A percentile compares a stretch with the other conserved stretches of the same genome.
Conservation (phyloP, 92 coral and sea anemone species). For the Porites divaricata region DNA sequence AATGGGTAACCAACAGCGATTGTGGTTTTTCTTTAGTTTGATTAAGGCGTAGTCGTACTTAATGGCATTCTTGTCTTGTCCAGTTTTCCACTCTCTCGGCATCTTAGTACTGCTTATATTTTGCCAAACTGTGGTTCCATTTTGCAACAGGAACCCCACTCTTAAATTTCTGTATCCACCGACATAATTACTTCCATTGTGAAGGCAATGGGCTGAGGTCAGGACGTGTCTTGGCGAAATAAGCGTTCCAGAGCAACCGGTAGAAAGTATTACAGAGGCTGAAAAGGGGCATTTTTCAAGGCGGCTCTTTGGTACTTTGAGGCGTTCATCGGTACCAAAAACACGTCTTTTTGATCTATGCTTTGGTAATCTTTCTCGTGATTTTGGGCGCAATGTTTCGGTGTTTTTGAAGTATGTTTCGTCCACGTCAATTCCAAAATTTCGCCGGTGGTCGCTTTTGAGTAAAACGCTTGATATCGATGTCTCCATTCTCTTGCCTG, state of each 20-base stretch:
- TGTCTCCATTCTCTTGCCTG: background rate
- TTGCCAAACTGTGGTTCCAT: constrained; percentile 69
- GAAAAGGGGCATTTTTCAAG: constrained; percentile 81
- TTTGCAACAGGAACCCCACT: constrained; percentile 76
- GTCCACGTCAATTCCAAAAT: background rate
- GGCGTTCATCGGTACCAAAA: constrained; percentile 54
- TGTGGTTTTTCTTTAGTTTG: constrained; percentile 73
- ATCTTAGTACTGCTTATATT: constrained; percentile 47
- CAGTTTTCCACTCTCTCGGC: constrained; percentile 87
- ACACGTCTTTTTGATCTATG: constrained; percentile 61
- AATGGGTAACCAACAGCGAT: constrained; percentile 70
- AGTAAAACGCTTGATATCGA: background rate
- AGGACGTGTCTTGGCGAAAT: constrained; percentile 90
- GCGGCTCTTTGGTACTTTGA: constrained; percentile 49
- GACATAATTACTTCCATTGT: constrained; percentile 84
- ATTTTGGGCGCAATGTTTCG: constrained; percentile 1
- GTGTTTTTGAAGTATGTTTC: background rate
- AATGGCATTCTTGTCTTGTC: constrained; percentile 79
- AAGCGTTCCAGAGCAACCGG: constrained; percentile 91
- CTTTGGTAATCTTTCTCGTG: background rate
- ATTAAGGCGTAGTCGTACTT: constrained; percentile 88
- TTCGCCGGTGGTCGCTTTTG: background rate
- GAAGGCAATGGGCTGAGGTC: constrained; percentile 96
- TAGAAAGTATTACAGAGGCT: constrained; percentile 81
- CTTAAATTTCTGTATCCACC: constrained; percentile 67